Conservation (phyloP, 2,797 vertebrate species). For the Diplodus puntazzo region DNA sequence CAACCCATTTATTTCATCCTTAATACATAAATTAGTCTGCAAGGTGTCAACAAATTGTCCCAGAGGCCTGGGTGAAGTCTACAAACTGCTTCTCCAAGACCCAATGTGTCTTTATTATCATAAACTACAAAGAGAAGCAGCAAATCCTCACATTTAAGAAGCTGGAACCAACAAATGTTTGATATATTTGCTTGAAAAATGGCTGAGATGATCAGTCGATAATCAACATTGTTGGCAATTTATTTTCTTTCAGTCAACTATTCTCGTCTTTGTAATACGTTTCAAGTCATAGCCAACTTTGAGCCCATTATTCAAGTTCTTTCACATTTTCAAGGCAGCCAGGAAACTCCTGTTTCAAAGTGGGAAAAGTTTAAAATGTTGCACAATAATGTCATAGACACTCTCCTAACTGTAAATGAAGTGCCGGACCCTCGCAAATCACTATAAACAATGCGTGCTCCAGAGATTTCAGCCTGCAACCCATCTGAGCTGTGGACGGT, state of each 20-base stretch:
- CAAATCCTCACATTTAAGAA: no score
- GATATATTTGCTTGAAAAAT: no score
- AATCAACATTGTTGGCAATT: no score
- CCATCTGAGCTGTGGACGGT: conserved; percentile 53
- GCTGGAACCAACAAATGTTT: no score
- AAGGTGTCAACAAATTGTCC: no score
- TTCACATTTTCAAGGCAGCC: neutral
- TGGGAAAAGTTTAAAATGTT: neutral
- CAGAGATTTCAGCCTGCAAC: conserved; percentile 14
- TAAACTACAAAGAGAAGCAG: no score
- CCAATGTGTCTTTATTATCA: no score
- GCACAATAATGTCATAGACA: neutral
- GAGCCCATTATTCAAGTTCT: neutral
- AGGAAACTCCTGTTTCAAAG: neutral
- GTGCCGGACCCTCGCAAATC: conserved; percentile 23
- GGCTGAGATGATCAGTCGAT: no score
- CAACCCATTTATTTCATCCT: no score
- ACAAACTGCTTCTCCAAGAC: neutral
- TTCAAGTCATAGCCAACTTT: neutral
- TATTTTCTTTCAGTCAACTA: no score
- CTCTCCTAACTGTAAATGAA: conserved; percentile 10
- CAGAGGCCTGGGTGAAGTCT: no score
- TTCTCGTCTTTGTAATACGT: neutral
- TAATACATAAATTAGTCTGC: no score
- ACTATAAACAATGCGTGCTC: neutral